phyloP scores from a whole-genome alignment of 2,113 vertebrate species.

The Sapajus apella region DNA sequence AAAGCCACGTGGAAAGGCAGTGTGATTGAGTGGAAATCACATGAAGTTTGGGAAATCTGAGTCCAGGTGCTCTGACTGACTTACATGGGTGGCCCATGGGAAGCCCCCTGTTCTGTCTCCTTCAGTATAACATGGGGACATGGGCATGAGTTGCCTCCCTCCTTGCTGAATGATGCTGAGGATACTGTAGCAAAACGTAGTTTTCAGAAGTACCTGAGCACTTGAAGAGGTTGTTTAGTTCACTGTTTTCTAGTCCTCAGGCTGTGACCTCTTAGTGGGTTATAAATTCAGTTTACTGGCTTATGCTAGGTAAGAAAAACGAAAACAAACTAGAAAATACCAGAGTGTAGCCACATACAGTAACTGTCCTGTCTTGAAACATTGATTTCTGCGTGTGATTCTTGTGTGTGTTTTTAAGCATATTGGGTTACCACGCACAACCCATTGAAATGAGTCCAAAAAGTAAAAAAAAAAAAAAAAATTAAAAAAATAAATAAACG shows the following conservation, averaged over 20 bases:
- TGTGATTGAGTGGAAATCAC: accelerated
- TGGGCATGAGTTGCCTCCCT: no score
- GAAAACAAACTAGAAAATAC: not conserved
- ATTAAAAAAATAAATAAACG: no score
- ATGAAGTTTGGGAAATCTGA: not conserved
- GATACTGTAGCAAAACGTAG: no score
- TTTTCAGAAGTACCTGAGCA: not conserved
- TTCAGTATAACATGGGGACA: not conserved
- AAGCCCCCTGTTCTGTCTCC: not conserved
- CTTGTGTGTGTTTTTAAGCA: accelerated
- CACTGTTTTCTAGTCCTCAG: not conserved
- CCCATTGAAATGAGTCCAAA: not conserved
- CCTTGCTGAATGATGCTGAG: not conserved
- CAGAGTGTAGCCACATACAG: accelerated
- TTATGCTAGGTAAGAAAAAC: not conserved
- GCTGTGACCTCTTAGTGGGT: not conserved
- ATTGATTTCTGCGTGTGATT: not conserved
- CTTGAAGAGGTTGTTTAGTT: not conserved
- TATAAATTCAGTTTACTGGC: not conserved
- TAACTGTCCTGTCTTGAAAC: not conserved
- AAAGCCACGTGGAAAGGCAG: not conserved
- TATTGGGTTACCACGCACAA: not conserved
- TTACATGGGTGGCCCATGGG: not conserved
- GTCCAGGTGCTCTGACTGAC: not conserved
- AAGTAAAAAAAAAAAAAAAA: not conserved